These are phyloP conservation scores for Kryphioiulus occultus DNA, from an alignment of 2,888 invertebrate genomes.

Conservation along the genomic window DNA sequence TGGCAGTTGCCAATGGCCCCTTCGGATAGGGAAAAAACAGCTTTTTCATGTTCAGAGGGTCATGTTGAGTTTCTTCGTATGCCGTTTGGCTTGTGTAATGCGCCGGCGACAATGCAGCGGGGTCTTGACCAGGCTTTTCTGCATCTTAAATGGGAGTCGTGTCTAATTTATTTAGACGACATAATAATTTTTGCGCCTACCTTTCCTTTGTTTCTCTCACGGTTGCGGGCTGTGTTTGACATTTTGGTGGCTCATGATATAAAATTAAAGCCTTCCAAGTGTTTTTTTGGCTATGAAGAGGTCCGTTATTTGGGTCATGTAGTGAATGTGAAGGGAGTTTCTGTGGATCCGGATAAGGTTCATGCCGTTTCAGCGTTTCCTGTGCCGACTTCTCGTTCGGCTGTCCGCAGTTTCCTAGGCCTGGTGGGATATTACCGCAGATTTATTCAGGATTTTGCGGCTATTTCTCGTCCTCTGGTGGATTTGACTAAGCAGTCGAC, in stretches of 20 bases:
- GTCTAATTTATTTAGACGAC: background rate
- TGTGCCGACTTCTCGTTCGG: background rate
- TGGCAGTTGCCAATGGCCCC: background rate
- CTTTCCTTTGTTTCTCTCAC: background rate
- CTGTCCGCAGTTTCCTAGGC: constrained; percentile 27
- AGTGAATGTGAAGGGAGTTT: background rate
- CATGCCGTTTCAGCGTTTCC: background rate
- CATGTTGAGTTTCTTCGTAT: background rate
- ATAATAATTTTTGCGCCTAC: background rate
- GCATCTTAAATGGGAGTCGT: background rate
- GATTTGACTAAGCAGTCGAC: background rate
- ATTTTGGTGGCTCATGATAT: background rate
- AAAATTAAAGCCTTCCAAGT: background rate
- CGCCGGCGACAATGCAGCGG: background rate
- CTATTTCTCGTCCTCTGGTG: background rate
- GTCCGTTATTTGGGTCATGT: constrained; percentile 45
- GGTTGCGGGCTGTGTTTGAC: background rate
- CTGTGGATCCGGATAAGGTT: constrained; percentile 21
- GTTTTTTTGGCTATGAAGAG: background rate
- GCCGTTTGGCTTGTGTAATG: background rate
- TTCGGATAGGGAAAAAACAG: background rate
- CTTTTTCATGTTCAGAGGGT: background rate
- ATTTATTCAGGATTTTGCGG: background rate
- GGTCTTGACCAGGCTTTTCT: background rate
- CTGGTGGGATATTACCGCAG: constrained; percentile 43